Base-by-base conservation (phyloP, 2,888 invertebrate genomes). In the Rhorus exstirpatorius region DNA sequence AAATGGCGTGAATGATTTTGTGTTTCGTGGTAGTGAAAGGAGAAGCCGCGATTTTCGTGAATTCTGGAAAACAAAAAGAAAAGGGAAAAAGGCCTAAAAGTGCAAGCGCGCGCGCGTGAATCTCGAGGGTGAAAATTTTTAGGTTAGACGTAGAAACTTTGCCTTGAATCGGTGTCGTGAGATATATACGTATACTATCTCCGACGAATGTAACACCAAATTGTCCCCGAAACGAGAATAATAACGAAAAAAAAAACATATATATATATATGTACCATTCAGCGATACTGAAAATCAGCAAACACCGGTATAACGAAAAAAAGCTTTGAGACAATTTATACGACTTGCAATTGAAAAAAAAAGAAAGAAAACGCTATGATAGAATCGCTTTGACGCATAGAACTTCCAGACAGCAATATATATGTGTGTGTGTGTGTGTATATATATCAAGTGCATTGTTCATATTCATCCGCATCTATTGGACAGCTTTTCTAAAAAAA, bases 271-370 rank as follows among this genome's bases (percentile, higher is more conserved):
- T n/a, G n/a, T n/a, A 44, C 61, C 8, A 70, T 58, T 38, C 2
- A 14, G n/a, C 65, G 24, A 55, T 38, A 19, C 53, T 72, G 31
- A 71, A 63, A n/a, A 72, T 76, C 70, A 70, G 60, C 61, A n/a
- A 83, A 84, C 76, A 83, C 75, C 83, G 72, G 58, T 68, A 12
- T 38, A n/a, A n/a, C n/a, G 26, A 51, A 10, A 38, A 55, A 21
- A 79, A 55, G 68, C 74, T 79, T 84, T 65, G 26, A 31, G 72
- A 78, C 24, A 63, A 81, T 84, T 80, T 85, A 78, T 83, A 82
- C 81, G 76, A 83, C 65, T 72, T 71, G 44, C 70, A 58, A 60
- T 67, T n/a, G n/a, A n/a, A 31, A 58, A 21, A 49, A 49, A 70
- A 55, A 17, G 17, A 67, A 21, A 72, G 65, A 74, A 31, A 72